These are phyloP conservation scores for Heliangelus exortis DNA, from an alignment of 2,797 vertebrate genomes.

Conservation along the genomic window DNA sequence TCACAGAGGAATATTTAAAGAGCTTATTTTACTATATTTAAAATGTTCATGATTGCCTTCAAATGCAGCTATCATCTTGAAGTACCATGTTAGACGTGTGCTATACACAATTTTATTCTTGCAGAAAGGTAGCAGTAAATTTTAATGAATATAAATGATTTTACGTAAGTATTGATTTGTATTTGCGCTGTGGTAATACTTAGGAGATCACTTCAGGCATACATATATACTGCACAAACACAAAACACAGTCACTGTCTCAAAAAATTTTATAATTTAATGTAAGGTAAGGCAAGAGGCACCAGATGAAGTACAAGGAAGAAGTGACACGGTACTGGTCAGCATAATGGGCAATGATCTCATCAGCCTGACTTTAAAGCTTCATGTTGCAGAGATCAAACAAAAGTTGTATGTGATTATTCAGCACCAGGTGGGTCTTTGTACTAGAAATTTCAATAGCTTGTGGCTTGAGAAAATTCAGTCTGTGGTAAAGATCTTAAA, in stretches of 20 bases:
- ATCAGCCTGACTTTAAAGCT: background rate
- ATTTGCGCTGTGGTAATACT: background rate
- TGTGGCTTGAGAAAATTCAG: background rate
- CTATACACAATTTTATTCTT: background rate
- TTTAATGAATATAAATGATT: background rate
- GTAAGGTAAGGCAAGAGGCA: background rate
- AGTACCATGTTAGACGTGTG: background rate
- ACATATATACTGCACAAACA: background rate
- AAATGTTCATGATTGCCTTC: background rate
- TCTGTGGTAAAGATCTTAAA: background rate
- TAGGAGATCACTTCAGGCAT: background rate
- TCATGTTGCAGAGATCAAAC: background rate
- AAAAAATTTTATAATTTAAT: background rate
- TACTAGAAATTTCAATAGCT: background rate
- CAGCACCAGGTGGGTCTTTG: background rate
- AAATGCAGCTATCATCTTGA: background rate
- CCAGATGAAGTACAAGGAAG: background rate
- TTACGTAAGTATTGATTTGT: background rate
- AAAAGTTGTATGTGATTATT: background rate
- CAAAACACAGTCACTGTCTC: background rate
- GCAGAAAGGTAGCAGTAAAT: background rate
- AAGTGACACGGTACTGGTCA: background rate
- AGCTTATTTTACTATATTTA: background rate
- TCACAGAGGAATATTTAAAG: background rate
- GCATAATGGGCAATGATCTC: background rate